Evolutionary conservation across 2,888 invertebrate species (phyloP).

Genomic region (Acanthosoma haemorrhoidale): DNA sequence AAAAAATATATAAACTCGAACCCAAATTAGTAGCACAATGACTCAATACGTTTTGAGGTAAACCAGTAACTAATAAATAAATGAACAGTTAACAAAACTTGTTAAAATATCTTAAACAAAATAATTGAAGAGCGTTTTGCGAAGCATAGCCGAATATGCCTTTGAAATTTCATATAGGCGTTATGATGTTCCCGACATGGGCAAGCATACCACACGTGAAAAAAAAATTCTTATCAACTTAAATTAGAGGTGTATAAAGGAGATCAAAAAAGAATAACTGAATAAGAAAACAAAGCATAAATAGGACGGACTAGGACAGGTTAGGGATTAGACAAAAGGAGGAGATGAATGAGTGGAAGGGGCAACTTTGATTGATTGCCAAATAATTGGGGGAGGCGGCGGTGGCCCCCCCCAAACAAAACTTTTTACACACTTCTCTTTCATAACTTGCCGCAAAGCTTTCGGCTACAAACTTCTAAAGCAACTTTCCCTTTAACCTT

Average conservation of each 20-base stretch:
- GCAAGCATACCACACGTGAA: too few relatives aligned
- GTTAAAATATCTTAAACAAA: too few relatives aligned
- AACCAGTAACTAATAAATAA: too few relatives aligned
- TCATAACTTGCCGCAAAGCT: neutral
- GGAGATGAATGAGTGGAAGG: neutral
- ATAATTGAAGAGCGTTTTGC: too few relatives aligned
- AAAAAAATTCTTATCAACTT: too few relatives aligned
- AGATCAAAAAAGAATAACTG: neutral
- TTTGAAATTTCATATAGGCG: too few relatives aligned
- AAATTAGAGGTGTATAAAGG: neutral
- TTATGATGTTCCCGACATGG: too few relatives aligned
- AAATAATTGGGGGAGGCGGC: slow-evolving; percentile 1
- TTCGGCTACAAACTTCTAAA: neutral
- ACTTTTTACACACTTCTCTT: slow-evolving; percentile 14
- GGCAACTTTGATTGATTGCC: neutral
- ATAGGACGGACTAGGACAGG: neutral
- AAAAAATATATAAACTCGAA: too few relatives aligned
- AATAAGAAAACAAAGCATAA: neutral
- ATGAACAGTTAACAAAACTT: too few relatives aligned
- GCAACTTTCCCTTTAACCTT: neutral
- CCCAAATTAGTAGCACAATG: too few relatives aligned
- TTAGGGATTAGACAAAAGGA: neutral
- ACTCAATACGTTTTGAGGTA: too few relatives aligned
- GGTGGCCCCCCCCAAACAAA: neutral
- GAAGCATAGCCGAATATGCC: too few relatives aligned